Evolutionary conservation across 1,140 invertebrate genomes (phyloP), one percentile per base, ranked within the genome.

Genomic region (Drosophila tropicalis): DNA sequence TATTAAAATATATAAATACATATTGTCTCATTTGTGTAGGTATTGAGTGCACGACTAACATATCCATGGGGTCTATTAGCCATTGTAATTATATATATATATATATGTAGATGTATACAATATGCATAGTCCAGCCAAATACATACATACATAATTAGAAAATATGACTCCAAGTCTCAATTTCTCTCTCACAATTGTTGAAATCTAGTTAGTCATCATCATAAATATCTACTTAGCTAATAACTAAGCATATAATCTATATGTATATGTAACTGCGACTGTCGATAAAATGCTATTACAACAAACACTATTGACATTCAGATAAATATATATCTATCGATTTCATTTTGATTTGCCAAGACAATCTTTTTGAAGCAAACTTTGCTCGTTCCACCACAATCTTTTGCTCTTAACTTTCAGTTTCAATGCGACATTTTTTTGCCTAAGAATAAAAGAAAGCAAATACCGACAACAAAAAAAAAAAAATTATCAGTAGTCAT

Each of bases 41-140:
- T 5, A 44, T 15, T 47, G 19, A 47, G 44, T 22, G 29, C 40
- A 78, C 68, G 62, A 58, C 56, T 78, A 72, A 82, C 82, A 82
- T 86, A 86, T 86, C 83, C 83, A 79, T 63, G 70, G 75, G 67
- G 67, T 82, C 72, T 87, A 85, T 79, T 86, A 86, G 79, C 63
- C 67, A 72, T 63, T 64, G n/a, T 29, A 64, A 40, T 70, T 60
- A 39, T 36, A 36, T 36, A 19, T 47, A 47, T 7, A 7, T 22
- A 51, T 60, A 39, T 36, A 36, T 36, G 10, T 47, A 47, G 15
- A 7, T 22, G 22, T 51, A 51, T 22, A 47, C 6, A 47, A 51
- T 51, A 47, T 17, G 19, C 66, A 67, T 68, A 55, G 51, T 62
- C 64, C 25, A 70, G 19, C 39, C 44, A 62, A 60, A 41, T 51